Base-by-base conservation (phyloP, 2,888 invertebrate species). In the Nudaria mundana region DNA sequence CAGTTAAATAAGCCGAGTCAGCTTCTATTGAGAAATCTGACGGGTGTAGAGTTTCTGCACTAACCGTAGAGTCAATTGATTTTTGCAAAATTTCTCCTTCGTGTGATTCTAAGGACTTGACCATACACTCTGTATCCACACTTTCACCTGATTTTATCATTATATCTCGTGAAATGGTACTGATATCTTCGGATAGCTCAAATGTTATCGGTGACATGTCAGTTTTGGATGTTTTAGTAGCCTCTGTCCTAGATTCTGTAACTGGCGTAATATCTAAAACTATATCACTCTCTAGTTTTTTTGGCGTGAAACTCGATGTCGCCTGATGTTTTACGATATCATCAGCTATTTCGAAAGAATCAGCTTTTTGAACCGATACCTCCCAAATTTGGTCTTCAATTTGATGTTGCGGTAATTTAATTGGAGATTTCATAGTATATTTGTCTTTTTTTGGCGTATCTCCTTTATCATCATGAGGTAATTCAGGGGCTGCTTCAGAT, bases 61-160 rank as follows among this genome's bases (percentile, higher is more conserved):
- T 89, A 24, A 86, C 76, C n/a, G 86, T 88, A 5, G 89, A 90
- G 49, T 90, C 89, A 41, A 90, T 86, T 22, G 89, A 90, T 56
- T 90, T 90, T 52, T 89, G 89, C 38, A 89, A 66, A 11, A 88
- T 71, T 72, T 89, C 89, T 31, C 81, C 85, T 67, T 89, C 89
- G 45, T 89, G 89, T 5, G 86, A 89, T 62, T 89, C 89, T 40
- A 89, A 70, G 25, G 89, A 89, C 53, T 89, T 89, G 2, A 89
- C 67, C 89, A 89, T 89, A 52, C 65, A 87, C 62, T 89, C 89
- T 8, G 89, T 89, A 41, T 89, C 89, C 30, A 86, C 62, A 38
- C 89, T 90, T 66, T 89, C 89, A 20, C 87, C 89, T 20, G 89
- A 90, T 69, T 89, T 89, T 3, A 87, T 71, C 89, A 90, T 89